phyloP scores from a whole-genome alignment of 1,140 invertebrate species.

The Drosophila asahinai region DNA sequence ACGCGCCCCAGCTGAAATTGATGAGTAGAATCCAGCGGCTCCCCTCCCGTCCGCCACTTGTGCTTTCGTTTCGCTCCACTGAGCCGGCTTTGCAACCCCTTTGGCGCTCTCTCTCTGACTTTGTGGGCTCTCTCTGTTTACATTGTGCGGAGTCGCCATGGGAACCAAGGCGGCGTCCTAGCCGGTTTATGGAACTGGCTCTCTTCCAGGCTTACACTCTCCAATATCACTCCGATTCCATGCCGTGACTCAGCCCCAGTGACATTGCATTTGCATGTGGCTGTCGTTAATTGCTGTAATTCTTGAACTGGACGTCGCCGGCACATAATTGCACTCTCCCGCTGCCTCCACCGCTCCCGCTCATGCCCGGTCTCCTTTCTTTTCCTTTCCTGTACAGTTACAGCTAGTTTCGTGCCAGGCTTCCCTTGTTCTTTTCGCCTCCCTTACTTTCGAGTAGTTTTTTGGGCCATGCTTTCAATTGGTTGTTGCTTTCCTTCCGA shows the following conservation, averaged over 20 bases:
- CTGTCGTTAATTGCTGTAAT: conserved; percentile 78
- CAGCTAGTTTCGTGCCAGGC: conserved; percentile 37
- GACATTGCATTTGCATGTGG: conserved; percentile 81
- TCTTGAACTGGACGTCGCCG: conserved; percentile 64
- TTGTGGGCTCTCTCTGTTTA: conserved; percentile 67
- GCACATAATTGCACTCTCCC: conserved; percentile 45
- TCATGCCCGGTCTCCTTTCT: neutral
- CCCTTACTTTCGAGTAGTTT: conserved; percentile 56
- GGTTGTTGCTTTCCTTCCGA: conserved; percentile 70
- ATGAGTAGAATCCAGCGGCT: conserved; percentile 37
- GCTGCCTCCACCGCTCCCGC: conserved; percentile 1
- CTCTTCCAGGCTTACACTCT: conserved; percentile 15
- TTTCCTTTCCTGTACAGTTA: conserved; percentile 59
- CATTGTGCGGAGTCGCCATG: conserved; percentile 60
- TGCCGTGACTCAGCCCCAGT: conserved; percentile 66
- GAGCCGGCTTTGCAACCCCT: conserved; percentile 46
- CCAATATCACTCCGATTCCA: conserved; percentile 14
- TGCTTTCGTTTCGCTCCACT: conserved; percentile 57
- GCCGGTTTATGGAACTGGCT: conserved; percentile 29
- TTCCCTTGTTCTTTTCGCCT: conserved; percentile 6
- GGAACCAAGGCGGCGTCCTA: conserved; percentile 72
- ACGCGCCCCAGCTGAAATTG: conserved; percentile 75
- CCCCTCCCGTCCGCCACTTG: conserved; percentile 16
- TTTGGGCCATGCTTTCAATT: conserved; percentile 70
- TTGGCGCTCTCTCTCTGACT: conserved; percentile 15